Percentiles rank a stretch among this genome's conserved stretches.
Conservation (phyloP, 37 sponge, comb jelly and placozoan genomes). For the Ianthella basta region DNA sequence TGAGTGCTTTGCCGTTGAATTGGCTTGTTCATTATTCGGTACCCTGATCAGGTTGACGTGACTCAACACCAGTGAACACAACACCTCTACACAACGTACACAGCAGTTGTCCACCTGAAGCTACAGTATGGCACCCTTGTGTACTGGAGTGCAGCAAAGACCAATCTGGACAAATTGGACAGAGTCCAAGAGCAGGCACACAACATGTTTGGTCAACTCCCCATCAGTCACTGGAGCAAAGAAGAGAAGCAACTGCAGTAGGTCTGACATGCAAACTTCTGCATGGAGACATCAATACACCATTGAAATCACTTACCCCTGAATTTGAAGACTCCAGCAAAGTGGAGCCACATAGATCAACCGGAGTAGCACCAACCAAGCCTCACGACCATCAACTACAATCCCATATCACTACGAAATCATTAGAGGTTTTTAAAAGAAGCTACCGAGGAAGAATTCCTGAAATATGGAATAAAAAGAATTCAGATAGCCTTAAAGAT, state of each 20-base stretch:
- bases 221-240: constrained; percentile 18
- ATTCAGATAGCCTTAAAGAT: neutral
- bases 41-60: no score
- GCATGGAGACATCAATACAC: neutral
- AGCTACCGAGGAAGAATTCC: constrained; percentile 7
- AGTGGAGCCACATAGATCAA: neutral
- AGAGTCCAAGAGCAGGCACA: constrained; percentile 30
- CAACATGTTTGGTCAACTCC: neutral
- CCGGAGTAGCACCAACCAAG: neutral
- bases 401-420: neutral
- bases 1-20: no score
- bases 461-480: constrained; percentile 2
- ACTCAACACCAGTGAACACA: no score
- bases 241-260: constrained; percentile 16
- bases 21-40: no score
- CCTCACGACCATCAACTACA: constrained; percentile 12
- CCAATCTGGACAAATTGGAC: neutral
- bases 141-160: constrained; percentile 5
- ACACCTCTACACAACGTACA: constrained; percentile 26
- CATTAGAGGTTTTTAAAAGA: constrained; percentile 13
- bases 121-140: constrained; percentile 2
- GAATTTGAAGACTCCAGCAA: neutral
- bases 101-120: neutral
- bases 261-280: constrained; percentile 13
- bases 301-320: constrained; percentile 9